A percentile compares a stretch with the other conserved stretches of the same genome.
Conservation (phyloP, 2,113 vertebrate species). For the Urocitellus parryii region DNA sequence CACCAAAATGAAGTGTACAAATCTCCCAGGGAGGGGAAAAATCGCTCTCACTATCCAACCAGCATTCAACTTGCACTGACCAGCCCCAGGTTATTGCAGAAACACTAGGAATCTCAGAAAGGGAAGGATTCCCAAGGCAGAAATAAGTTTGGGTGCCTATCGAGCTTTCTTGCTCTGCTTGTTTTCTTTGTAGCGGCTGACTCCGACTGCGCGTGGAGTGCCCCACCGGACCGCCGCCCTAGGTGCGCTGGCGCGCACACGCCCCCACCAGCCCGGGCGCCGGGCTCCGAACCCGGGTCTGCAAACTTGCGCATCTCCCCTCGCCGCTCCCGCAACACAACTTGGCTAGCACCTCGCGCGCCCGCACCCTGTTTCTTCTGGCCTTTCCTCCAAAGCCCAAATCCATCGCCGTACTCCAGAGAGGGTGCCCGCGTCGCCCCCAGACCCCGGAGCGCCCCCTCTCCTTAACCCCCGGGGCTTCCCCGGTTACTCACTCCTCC, state of each 20-base stretch:
- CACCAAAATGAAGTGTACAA: conserved; percentile 52
- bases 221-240: conserved; percentile 58
- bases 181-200: conserved; percentile 18
- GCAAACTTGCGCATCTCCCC: conserved; percentile 65
- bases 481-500: conserved; percentile 19
- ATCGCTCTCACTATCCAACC: conserved; percentile 11
- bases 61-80: conserved; percentile 49
- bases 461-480: not conserved
- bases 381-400: not conserved
- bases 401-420: not conserved
- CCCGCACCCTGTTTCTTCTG: not conserved
- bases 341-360: conserved; percentile 43
- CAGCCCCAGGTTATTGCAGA: conserved; percentile 36
- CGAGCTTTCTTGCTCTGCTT: not conserved
- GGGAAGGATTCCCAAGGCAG: conserved; percentile 46
- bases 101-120: conserved; percentile 34
- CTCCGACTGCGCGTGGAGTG: conserved; percentile 37
- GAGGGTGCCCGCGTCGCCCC: conserved; percentile 5
- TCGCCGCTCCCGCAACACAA: conserved; percentile 31
- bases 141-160: conserved; percentile 77
- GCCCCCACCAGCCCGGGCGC: conserved; percentile 58
- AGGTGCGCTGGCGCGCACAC: conserved; percentile 56
- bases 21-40: not conserved
- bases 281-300: conserved; percentile 58
- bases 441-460: conserved; percentile 13